These are phyloP conservation scores for Oenanthe oenanthe DNA, from an alignment of 2,113 vertebrate genomes.

Conservation along the genomic window DNA sequence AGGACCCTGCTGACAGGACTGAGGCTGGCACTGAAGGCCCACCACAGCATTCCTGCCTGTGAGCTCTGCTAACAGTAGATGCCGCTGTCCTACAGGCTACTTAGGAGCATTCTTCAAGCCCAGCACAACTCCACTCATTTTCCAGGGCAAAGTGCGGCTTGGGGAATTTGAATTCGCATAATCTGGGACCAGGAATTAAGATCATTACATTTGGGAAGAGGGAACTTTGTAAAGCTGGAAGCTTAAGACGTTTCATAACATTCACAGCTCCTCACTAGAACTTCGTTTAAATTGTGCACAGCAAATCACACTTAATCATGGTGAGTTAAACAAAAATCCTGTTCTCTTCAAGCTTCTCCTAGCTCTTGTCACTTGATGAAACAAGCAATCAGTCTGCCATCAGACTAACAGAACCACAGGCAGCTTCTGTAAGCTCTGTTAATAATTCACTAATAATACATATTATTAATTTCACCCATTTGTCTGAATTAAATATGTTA, in stretches of 20 bases:
- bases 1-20: neutral
- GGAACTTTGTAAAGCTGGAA: neutral
- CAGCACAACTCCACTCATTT: neutral
- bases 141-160: neutral
- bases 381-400: neutral
- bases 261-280: neutral
- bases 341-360: neutral
- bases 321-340: neutral
- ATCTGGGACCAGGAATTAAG: neutral
- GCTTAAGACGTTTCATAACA: neutral
- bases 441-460: neutral
- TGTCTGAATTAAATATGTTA: neutral
- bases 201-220: neutral
- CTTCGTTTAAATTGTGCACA: neutral
- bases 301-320: neutral
- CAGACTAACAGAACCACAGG: neutral
- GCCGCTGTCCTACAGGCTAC: slow-evolving; percentile 55
- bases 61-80: slow-evolving; percentile 61
- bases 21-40: too few relatives aligned
- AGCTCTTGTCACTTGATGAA: neutral
- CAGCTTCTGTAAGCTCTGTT: neutral
- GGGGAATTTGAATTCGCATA: neutral
- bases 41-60: neutral
- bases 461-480: neutral
- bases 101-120: neutral